phyloP scores from a whole-genome alignment of 2,797 vertebrate species.

The Sorex maritimensis region DNA sequence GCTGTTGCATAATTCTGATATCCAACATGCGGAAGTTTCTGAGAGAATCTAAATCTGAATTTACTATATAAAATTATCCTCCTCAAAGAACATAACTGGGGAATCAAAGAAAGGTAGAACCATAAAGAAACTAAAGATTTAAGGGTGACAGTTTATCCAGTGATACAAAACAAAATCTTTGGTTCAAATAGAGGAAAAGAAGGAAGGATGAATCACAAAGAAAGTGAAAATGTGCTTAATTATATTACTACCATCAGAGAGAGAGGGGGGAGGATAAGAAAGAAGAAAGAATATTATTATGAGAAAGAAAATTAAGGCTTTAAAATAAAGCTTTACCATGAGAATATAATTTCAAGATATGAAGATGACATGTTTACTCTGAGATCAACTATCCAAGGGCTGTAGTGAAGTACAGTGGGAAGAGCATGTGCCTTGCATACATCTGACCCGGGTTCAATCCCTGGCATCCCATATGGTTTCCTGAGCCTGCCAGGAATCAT shows the following conservation, averaged over 20 bases:
- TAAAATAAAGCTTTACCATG: not conserved
- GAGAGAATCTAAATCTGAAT: not conserved
- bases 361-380: slow-evolving; percentile 17
- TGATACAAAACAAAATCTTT: not conserved
- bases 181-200: not conserved
- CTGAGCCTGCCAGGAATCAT: no score
- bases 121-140: not conserved
- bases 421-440: no score
- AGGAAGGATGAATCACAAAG: not conserved
- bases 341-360: not conserved
- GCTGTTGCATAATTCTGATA: slow-evolving; percentile 13
- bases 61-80: not conserved
- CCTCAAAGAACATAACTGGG: not conserved
- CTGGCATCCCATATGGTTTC: no score
- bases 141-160: not conserved
- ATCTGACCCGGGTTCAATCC: no score
- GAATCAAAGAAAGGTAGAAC: not conserved
- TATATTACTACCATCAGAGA: not conserved
- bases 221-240: not conserved
- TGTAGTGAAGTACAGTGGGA: no score
- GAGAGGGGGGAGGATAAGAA: not conserved
- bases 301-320: not conserved
- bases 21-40: not conserved
- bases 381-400: not conserved
- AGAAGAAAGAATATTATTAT: not conserved